phyloP scores from a whole-genome alignment of 2,888 invertebrate genomes.

The Andrena haemorrhoa region DNA sequence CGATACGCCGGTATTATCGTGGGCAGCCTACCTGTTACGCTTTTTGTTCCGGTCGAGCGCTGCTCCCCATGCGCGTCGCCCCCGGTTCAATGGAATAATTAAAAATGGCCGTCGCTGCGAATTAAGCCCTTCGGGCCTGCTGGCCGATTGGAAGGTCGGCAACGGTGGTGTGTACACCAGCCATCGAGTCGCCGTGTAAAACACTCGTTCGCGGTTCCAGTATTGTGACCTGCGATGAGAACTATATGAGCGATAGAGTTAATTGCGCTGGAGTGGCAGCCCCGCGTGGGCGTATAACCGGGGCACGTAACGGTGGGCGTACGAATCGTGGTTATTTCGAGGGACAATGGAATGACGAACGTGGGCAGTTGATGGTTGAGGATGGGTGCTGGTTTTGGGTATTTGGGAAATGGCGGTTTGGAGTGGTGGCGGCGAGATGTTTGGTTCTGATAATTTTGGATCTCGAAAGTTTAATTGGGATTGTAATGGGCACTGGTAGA shows the following conservation, averaged over 20 bases:
- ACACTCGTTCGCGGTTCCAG: not conserved
- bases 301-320: not conserved
- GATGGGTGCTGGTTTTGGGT: too few species aligned
- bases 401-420: too few species aligned
- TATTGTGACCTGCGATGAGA: not conserved
- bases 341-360: too few species aligned
- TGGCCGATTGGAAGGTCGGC: not conserved
- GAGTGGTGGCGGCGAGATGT: too few species aligned
- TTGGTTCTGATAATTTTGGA: too few species aligned
- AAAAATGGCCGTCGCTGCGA: constrained; percentile 39
- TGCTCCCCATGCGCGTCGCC: not conserved
- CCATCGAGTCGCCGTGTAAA: not conserved
- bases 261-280: constrained; percentile 17
- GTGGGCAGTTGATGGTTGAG: too few species aligned
- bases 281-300: not conserved
- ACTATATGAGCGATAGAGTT: constrained; percentile 7
- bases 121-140: not conserved
- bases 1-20: constrained; percentile 20
- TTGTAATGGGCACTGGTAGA: too few species aligned
- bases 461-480: too few species aligned
- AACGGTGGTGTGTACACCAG: not conserved
- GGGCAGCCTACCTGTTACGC: constrained; percentile 58
- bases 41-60: constrained; percentile 1
- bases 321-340: too few species aligned
- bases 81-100: constrained; percentile 29